Base-by-base conservation (phyloP, 2,888 invertebrate species). In the Dryobota labecula region DNA sequence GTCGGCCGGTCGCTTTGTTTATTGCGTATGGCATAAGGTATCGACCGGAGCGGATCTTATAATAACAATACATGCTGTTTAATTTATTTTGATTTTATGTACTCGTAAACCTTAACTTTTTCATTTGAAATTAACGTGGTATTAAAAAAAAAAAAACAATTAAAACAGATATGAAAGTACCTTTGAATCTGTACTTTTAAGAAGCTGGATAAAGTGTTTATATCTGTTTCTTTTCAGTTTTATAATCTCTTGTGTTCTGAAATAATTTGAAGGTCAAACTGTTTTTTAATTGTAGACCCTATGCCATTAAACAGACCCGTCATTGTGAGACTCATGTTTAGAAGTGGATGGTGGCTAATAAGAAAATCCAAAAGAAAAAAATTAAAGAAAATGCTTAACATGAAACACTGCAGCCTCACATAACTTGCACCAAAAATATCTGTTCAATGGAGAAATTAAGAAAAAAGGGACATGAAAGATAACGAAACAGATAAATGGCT, bases 1-100 rank as follows among this genome's bases (percentile, higher is more conserved):
- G 83, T 87, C 75, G 87, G 89, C 92, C 93, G 86, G 87, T 93
- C 93, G 94, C 92, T 94, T 92, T 91, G 91, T 90, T 90, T 83
- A 80, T 70, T 41, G 67, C 61, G 85, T 51, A 49, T 87, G 91
- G 90, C 75, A 30, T 75, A 92, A 92, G 76, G 30, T 33, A 61
- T 27, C 65, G 78, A 73, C 73, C 56, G 18, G 30, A 84, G 90
- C 90, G 89, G 45, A 36, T 53, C 36, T 41, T 36, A 36, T 27
- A 33, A 43, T 24, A 43, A 43, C 0, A 41, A 20, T 24, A 43
- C 24, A 24, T 13, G 7, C 2, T 57, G 11, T n/a, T 54, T 15
- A 30, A 13, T 57, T 43, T 56, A 6, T 3, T 64, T 33, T 24
- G 2, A 47, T 15, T 73, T 61, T 2, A 33, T 27, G 8, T 45